These are phyloP conservation scores for Caenorhabditis zanzibari DNA, from an alignment of 2,888 invertebrate species.

Conservation along the genomic window DNA sequence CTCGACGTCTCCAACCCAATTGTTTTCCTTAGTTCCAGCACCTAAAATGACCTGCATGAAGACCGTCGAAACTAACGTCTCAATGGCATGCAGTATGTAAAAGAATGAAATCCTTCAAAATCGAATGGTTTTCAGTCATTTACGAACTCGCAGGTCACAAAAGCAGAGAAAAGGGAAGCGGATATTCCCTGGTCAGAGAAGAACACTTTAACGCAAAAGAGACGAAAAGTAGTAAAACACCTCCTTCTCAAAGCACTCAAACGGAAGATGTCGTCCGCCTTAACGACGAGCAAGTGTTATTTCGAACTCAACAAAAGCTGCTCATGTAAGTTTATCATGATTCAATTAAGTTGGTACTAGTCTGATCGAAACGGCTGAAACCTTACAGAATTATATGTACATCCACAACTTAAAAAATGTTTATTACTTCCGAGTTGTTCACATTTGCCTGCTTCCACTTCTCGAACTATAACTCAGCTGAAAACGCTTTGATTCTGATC, in stretches of 20 bases:
- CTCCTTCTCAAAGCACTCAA: background rate
- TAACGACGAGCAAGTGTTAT: background rate
- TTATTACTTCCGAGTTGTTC: no score
- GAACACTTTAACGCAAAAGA: background rate
- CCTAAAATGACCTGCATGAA: constrained; percentile 7
- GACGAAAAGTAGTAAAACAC: background rate
- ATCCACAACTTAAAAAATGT: no score
- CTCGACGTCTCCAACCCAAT: background rate
- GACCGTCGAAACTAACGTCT: constrained; percentile 5
- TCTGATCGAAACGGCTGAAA: no score
- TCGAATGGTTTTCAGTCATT: constrained; percentile 5
- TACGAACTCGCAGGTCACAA: background rate
- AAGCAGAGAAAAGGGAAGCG: background rate
- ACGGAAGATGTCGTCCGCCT: background rate
- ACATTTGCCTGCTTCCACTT: no score
- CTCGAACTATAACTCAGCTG: no score
- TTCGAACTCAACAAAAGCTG: background rate
- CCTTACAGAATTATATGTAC: no score
- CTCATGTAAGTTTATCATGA: no score
- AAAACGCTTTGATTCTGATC: no score
- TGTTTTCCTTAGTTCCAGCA: constrained; percentile 28
- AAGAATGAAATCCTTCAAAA: background rate
- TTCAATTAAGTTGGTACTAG: no score
- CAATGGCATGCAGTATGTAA: constrained; percentile 4
- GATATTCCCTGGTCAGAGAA: background rate